Evolutionary conservation across 92 coral and sea anemone genomes (phyloP).

Genomic region (Phymanthus crucifer): DNA sequence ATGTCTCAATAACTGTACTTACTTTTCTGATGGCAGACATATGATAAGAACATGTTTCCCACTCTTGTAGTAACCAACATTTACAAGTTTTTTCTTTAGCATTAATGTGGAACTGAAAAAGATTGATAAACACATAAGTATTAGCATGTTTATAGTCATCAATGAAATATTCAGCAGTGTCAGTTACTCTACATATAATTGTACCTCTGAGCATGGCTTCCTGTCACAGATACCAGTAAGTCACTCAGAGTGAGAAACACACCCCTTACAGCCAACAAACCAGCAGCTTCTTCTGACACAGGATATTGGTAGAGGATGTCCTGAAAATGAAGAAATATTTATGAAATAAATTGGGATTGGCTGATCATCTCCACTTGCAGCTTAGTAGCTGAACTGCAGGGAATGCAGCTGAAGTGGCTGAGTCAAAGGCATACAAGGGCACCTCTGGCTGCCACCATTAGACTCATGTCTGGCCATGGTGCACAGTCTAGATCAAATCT

Average conservation of each 20-base stretch:
- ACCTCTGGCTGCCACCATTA: too few relatives aligned
- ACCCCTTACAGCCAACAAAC: constrained; percentile 80
- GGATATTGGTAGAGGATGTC: constrained; percentile 94
- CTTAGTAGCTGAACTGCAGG: too few relatives aligned
- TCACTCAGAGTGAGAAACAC: constrained; percentile 93
- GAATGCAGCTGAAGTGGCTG: too few relatives aligned
- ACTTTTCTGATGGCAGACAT: constrained; percentile 89
- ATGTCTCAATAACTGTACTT: too few relatives aligned
- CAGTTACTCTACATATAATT: background rate
- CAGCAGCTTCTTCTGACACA: constrained; percentile 59
- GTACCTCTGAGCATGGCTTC: constrained; percentile 83
- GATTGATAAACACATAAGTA: background rate
- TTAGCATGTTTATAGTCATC: too few relatives aligned
- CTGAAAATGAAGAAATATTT: constrained; percentile 34
- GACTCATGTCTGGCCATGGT: too few relatives aligned
- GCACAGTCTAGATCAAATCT: too few relatives aligned
- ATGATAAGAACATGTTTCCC: constrained; percentile 81
- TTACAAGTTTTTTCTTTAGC: constrained; percentile 74
- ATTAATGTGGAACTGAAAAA: constrained; percentile 69
- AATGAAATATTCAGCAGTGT: too few relatives aligned
- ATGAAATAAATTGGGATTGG: background rate
- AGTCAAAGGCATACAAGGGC: too few relatives aligned
- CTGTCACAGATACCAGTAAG: constrained; percentile 85
- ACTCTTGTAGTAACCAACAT: constrained; percentile 83
- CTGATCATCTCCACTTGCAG: too few relatives aligned